Base-by-base conservation (phyloP, 2,888 invertebrate genomes). In the Pandemis corylana region DNA sequence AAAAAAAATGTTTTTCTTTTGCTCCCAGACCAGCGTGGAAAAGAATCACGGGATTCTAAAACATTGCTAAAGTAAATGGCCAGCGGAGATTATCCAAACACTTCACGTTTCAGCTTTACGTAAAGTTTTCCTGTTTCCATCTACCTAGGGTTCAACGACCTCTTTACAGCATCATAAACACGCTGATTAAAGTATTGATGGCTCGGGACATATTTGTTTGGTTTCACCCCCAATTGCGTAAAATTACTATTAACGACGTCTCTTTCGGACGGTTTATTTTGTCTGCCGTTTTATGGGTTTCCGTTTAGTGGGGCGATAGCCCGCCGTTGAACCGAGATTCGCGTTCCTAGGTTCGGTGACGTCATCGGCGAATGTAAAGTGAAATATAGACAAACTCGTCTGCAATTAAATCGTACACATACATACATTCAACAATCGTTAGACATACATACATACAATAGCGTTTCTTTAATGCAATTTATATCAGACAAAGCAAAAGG, bases 181-280 rank as follows among this genome's bases (percentile, higher is more conserved):
- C 6, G 84, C 80, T 79, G 82, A 80, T 92, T 93, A 90, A 92
- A 86, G 87, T 84, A 89, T 74, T 74, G 69, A 74, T 61, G 51
- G 20, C 74, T 20, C 51, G 65, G 68, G 73, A 74, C 67, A 67
- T 74, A 74, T 70, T 74, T 74, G 69, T 61, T 70, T 74, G 66
- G 69, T 74, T 74, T 74, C 74, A 74, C 74, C 74, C 74, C 74
- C 69, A 69, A 74, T 70, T 61, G 65, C 69, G 86, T 87, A 91
- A 92, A 88, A 79, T 79, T 78, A 74, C 68, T 13, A 41, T 73
- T 74, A 70, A 74, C 74, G 69, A 65, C 69, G 61, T 41, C 49
- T 65, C 20, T 64, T 65, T 69, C 69, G 51, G 69, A 28, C 51
- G 51, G 61, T 53, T 67, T 67, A 53, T 53, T 51, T 69, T 65